phyloP scores from a whole-genome alignment of 2,113 vertebrate species.

The Pipra filicauda region DNA sequence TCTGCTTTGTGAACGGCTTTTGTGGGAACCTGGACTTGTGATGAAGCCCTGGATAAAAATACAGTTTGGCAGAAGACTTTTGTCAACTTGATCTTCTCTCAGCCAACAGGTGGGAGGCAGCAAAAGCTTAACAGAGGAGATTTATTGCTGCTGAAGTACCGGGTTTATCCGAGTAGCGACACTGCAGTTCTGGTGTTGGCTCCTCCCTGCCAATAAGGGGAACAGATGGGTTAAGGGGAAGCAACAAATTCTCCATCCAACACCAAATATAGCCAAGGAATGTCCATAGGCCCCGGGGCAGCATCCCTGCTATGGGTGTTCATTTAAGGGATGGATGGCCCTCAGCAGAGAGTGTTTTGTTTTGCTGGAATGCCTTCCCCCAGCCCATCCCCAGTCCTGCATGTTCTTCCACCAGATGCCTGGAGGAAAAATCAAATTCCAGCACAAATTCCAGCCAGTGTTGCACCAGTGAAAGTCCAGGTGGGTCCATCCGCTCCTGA shows the following conservation, averaged over 20 bases:
- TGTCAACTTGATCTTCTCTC: slow-evolving; percentile 12
- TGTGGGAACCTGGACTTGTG: neutral
- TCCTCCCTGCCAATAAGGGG: neutral
- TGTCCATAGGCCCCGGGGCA: neutral
- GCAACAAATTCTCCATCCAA: slow-evolving; percentile 9
- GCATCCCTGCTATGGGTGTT: neutral
- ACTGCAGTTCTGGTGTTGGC: neutral
- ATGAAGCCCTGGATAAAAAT: slow-evolving; percentile 23
- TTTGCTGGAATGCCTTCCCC: neutral
- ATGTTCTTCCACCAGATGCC: neutral
- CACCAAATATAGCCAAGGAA: slow-evolving; percentile 55
- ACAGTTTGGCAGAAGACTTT: neutral
- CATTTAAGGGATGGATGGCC: neutral
- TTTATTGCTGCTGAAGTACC: neutral
- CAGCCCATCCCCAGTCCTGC: neutral
- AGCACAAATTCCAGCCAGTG: neutral
- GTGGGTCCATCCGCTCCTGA: neutral
- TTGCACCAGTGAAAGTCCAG: neutral
- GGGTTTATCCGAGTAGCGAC: neutral
- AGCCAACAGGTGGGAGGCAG: slow-evolving; percentile 57
- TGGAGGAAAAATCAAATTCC: neutral
- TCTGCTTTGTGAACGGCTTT: neutral
- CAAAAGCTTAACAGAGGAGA: slow-evolving; percentile 19
- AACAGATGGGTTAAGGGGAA: slow-evolving; percentile 1
- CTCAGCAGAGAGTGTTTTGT: neutral